Evolutionary conservation across 2,888 invertebrate genomes (phyloP).

Genomic region (Platerodrilus igneus): DNA sequence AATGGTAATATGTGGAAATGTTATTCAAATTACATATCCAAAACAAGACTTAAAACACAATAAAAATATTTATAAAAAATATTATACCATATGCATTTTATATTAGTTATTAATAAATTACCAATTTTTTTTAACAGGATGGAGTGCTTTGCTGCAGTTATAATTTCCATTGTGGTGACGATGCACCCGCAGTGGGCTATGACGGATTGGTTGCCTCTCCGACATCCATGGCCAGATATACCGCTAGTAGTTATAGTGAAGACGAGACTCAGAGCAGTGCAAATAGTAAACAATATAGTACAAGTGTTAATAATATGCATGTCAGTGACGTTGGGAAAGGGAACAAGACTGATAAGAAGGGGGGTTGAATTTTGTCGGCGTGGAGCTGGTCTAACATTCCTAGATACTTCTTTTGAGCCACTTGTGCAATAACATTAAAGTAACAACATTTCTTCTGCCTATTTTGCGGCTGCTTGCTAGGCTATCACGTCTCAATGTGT

Average conservation of each 20-base stretch:
- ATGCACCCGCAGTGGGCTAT: constrained; percentile 45
- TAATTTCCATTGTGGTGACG: constrained; percentile 48
- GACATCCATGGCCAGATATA: constrained; percentile 29
- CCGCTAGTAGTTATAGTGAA: constrained; percentile 24
- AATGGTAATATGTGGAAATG: neutral
- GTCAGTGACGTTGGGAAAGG: constrained; percentile 39
- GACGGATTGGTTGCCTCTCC: constrained; percentile 44
- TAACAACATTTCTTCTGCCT: constrained; percentile 28
- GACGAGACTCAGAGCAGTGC: constrained; percentile 32
- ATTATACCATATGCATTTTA: too few relatives aligned
- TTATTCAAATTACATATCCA: constrained; percentile 5
- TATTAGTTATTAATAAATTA: too few relatives aligned
- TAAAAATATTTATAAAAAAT: neutral
- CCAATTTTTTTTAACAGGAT: too few relatives aligned
- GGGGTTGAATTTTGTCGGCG: constrained; percentile 36
- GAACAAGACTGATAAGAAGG: constrained; percentile 36
- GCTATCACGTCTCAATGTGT: constrained; percentile 44
- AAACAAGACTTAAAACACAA: neutral
- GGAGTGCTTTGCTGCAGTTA: constrained; percentile 50
- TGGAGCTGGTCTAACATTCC: constrained; percentile 42
- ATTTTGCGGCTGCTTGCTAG: constrained; percentile 34
- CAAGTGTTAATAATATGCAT: constrained; percentile 36
- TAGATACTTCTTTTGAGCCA: constrained; percentile 39
- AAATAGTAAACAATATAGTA: constrained; percentile 43
- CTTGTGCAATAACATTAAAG: constrained; percentile 34